Percentiles rank a stretch among this genome's conserved stretches.
Conservation (phyloP, 2,797 vertebrate genomes). For the Somateria mollissima region DNA sequence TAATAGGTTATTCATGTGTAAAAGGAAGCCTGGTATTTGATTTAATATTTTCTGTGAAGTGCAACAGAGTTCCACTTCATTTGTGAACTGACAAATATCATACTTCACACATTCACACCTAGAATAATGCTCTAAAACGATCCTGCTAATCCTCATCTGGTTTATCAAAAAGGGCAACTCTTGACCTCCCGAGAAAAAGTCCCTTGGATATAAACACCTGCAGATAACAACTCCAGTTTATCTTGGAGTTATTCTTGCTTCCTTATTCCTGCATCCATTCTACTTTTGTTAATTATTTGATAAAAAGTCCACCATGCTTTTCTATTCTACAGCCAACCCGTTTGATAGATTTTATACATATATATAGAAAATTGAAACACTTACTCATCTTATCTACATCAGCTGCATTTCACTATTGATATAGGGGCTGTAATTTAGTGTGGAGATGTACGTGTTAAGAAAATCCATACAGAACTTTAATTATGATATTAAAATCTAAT, state of each 20-base stretch:
- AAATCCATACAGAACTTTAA: conserved; percentile 54
- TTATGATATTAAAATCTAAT: conserved; percentile 59
- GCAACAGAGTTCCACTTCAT: background rate
- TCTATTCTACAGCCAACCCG: background rate
- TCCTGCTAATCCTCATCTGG: background rate
- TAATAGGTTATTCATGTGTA: conserved; percentile 4
- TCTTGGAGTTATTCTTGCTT: background rate
- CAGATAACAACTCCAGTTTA: background rate
- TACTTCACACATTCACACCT: background rate
- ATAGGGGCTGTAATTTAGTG: conserved; percentile 13
- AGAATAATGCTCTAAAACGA: background rate
- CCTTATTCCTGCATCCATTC: too few species aligned
- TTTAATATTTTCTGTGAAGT: conserved; percentile 42
- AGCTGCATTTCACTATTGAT: conserved; percentile 33
- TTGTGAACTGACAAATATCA: conserved; percentile 7
- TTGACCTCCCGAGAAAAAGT: background rate
- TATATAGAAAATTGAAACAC: conserved; percentile 32
- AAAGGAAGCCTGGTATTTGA: background rate
- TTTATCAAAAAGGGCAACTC: background rate
- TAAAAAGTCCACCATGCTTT: conserved; percentile 15
- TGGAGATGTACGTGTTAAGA: conserved; percentile 40
- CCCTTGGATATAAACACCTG: background rate
- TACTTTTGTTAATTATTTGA: background rate
- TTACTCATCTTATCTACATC: conserved; percentile 37
- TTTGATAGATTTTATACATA: conserved; percentile 12